Percentiles rank a stretch among this genome's conserved stretches.
Evolutionary conservation across 2,888 invertebrate genomes (phyloP).

Genomic region (Nemapogon koenigi): DNA sequence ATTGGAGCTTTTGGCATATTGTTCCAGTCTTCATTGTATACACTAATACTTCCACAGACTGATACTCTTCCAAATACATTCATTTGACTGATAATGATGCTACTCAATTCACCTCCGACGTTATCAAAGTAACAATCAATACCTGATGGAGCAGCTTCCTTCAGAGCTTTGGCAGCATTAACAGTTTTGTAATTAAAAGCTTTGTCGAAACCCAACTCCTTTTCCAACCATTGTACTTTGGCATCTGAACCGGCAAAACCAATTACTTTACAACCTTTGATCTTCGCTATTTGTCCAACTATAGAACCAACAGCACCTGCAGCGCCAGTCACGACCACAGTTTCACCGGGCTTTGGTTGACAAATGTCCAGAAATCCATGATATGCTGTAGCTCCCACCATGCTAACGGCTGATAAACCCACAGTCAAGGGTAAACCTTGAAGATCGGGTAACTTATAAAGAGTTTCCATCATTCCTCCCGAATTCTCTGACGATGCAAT

Average conservation of each 20-base stretch:
- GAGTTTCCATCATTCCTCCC: slow-evolving; percentile 11
- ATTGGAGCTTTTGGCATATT: slow-evolving; percentile 35
- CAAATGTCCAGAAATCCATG: slow-evolving; percentile 74
- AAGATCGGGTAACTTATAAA: slow-evolving; percentile 57
- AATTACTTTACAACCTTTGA: slow-evolving; percentile 68
- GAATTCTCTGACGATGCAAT: slow-evolving; percentile 20
- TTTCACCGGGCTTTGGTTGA: slow-evolving; percentile 71
- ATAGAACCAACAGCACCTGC: slow-evolving; percentile 78
- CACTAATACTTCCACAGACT: slow-evolving; percentile 36
- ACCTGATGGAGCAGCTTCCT: slow-evolving; percentile 70
- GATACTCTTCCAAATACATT: slow-evolving; percentile 50
- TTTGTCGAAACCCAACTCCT: slow-evolving; percentile 71
- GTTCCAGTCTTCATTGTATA: slow-evolving; percentile 31
- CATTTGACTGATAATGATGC: slow-evolving; percentile 66
- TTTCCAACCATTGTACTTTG: slow-evolving; percentile 71
- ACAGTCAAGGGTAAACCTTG: slow-evolving; percentile 56
- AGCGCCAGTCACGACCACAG: slow-evolving; percentile 73
- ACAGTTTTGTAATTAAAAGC: slow-evolving; percentile 77
- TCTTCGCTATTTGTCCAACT: slow-evolving; percentile 79
- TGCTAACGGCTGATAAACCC: slow-evolving; percentile 67
- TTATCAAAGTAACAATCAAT: slow-evolving; percentile 81
- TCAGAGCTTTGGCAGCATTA: slow-evolving; percentile 58
- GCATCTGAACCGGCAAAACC: slow-evolving; percentile 75
- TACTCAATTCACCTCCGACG: slow-evolving; percentile 72
- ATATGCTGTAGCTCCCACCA: slow-evolving; percentile 76